Base-by-base conservation (phyloP, 2,888 invertebrate genomes). In the Andrena dorsata region DNA sequence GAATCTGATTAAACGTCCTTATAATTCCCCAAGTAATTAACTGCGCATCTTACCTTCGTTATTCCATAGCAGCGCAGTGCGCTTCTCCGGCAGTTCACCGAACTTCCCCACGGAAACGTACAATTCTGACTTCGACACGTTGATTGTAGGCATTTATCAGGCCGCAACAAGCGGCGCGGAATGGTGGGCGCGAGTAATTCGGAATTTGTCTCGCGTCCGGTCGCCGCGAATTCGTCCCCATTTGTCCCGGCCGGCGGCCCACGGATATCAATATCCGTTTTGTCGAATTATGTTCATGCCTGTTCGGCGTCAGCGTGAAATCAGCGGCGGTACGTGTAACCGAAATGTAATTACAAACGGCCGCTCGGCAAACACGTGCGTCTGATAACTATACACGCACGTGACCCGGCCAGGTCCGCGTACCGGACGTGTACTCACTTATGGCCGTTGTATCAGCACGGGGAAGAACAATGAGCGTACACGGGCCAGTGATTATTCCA, bases 301-400 rank as follows among this genome's bases (percentile, higher is more conserved):
- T 76, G 75, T 69, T 69, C 65, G 56, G 72, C 76, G 74, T 73
- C 51, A 73, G 69, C 65, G 66, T 23, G 68, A 75, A 82, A 82
- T 76, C 79, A 77, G 72, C 71, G 51, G 26, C 71, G 32, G 81
- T 73, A 83, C 80, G 66, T 78, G 83, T 77, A 81, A 88, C 86
- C 79, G 79, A 88, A 86, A 88, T 83, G 87, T 84, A 85, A 89
- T 90, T 88, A 84, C 84, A 74, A 84, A 83, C 72, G 74, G 68
- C 68, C 64, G 69, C 23, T 51, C 64, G 76, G 83, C 76, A 80
- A 78, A 85, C 84, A 89, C 86, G 83, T 85, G 84, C 84, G 84
- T 86, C 84, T 84, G 86, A 88, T 86, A 85, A 82, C 73, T 73
- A 56, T 77, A 58, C 53, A 78, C 80, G 80, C 85, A 73, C 82